These are phyloP conservation scores for Glyphotaelius pellucidus DNA, from an alignment of 2,888 invertebrate genomes.

Conservation along the genomic window DNA sequence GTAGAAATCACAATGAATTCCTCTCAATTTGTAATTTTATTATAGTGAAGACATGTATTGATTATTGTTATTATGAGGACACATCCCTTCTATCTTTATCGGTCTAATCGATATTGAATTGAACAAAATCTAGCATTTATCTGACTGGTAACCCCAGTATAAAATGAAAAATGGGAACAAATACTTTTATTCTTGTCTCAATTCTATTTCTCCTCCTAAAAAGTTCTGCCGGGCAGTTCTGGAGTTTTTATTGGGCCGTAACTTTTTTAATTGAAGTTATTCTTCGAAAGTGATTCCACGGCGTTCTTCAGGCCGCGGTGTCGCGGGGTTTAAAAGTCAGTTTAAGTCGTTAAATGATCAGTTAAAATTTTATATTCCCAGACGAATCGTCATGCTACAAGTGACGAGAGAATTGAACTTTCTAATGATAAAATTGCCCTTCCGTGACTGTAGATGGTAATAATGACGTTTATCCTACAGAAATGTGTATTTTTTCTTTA, in stretches of 20 bases:
- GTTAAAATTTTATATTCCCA: not conserved
- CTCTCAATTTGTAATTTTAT: too few species aligned
- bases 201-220: not conserved
- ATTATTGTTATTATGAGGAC: too few species aligned
- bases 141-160: not conserved
- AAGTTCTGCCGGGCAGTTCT: not conserved
- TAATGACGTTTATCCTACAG: not conserved
- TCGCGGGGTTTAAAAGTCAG: not conserved
- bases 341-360: not conserved
- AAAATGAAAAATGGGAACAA: not conserved
- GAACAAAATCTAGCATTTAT: not conserved
- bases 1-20: too few species aligned
- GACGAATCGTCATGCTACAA: not conserved
- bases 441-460: not conserved
- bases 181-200: not conserved
- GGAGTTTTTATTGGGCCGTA: not conserved
- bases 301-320: not conserved
- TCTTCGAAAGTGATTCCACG: not conserved
- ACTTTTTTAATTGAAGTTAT: not conserved
- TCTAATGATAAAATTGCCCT: constrained; percentile 9
- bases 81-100: too few species aligned
- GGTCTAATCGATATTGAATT: not conserved
- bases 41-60: too few species aligned
- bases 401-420: constrained; percentile 2
- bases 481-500: not conserved